These are phyloP conservation scores for Stichopus chloronotus DNA, from an alignment of 35 echinoderm and acorn worm genomes.

Conservation along the genomic window DNA sequence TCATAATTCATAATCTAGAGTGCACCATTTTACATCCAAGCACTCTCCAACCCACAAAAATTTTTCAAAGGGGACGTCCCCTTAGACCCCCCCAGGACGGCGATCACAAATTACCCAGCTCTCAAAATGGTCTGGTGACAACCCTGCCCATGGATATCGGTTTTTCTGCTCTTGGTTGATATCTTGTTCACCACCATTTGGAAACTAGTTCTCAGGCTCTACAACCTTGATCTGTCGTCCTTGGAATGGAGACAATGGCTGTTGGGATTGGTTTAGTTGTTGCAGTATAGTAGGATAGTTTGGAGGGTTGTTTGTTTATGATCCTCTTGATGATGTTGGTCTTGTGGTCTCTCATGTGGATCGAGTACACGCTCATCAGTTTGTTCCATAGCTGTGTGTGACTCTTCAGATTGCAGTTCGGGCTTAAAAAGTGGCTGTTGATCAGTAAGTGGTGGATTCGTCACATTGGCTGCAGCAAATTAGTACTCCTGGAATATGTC, in stretches of 20 bases:
- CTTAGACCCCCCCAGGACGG: too few relatives aligned
- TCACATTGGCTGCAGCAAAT: background rate
- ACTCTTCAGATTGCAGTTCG: background rate
- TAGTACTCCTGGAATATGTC: background rate
- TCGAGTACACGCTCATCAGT: background rate
- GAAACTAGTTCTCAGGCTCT: background rate
- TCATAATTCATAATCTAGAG: too few relatives aligned
- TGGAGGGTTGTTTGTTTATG: background rate
- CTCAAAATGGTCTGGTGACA: too few relatives aligned
- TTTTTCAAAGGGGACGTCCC: too few relatives aligned
- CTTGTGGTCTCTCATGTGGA: background rate
- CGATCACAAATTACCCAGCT: too few relatives aligned
- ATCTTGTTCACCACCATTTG: background rate
- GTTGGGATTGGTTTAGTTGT: background rate
- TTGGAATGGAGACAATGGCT: background rate
- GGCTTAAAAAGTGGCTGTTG: background rate
- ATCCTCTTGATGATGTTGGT: background rate
- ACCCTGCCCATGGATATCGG: too few relatives aligned
- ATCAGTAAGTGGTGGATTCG: background rate
- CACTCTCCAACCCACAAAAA: too few relatives aligned
- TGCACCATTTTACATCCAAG: too few relatives aligned
- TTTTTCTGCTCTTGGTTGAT: too few relatives aligned
- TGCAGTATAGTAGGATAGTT: too few relatives aligned
- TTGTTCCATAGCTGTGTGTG: background rate
- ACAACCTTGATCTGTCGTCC: background rate